These are phyloP conservation scores for Hypercompe scribonia DNA, from an alignment of 2,888 invertebrate species.

Conservation along the genomic window DNA sequence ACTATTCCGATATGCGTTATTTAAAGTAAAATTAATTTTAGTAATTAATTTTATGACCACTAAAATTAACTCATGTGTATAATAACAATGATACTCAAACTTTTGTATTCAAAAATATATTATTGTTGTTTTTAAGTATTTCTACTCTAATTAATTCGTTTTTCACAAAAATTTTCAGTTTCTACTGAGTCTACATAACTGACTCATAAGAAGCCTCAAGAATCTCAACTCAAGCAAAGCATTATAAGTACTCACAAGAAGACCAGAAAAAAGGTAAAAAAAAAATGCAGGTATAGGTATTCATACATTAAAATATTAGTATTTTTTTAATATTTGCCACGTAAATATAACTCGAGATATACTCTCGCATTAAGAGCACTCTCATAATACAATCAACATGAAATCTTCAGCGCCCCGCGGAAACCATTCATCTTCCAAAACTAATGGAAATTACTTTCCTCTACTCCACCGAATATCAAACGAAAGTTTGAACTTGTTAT, in stretches of 20 bases:
- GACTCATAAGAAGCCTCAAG: background rate
- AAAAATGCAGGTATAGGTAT: background rate
- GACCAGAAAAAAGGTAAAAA: too few species aligned
- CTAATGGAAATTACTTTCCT: conserved; percentile 31
- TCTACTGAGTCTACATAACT: too few species aligned
- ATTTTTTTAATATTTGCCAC: background rate
- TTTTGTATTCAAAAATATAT: too few species aligned
- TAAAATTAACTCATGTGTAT: background rate
- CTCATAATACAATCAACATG: conserved; percentile 23
- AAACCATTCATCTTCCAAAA: conserved; percentile 33
- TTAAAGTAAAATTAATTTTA: background rate
- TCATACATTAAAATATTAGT: background rate
- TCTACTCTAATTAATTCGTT: too few species aligned
- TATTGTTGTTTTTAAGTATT: too few species aligned
- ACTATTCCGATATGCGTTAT: too few species aligned
- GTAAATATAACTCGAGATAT: background rate
- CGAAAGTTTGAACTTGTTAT: conserved; percentile 35
- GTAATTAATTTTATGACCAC: background rate
- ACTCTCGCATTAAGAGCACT: conserved; percentile 8
- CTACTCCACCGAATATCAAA: conserved; percentile 6
- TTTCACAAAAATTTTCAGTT: too few species aligned
- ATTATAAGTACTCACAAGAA: too few species aligned
- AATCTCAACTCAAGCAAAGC: background rate
- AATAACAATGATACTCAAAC: too few species aligned
- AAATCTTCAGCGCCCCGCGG: conserved; percentile 16